Conservation (phyloP, 2,113 vertebrate species). For the Diphyllodes magnificus region DNA sequence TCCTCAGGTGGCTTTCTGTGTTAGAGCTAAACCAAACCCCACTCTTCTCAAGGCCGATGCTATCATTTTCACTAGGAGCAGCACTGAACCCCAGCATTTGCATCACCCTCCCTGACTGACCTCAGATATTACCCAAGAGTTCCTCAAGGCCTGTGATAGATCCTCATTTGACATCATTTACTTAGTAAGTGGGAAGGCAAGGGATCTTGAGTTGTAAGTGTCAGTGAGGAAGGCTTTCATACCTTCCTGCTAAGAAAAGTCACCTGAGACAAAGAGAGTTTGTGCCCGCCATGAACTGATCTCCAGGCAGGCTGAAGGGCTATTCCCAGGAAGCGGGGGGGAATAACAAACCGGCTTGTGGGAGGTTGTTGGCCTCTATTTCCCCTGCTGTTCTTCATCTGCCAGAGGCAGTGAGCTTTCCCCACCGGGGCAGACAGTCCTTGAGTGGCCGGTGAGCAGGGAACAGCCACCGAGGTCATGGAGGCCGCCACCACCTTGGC, state of each 20-base stretch:
- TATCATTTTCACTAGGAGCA: neutral
- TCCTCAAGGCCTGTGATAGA: neutral
- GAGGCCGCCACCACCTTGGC: neutral
- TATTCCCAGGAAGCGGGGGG: neutral
- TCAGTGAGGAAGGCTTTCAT: rapidly evolving
- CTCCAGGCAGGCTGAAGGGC: neutral
- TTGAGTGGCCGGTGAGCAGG: rapidly evolving
- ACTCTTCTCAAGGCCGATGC: neutral
- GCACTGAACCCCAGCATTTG: neutral
- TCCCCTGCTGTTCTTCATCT: neutral
- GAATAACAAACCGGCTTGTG: neutral
- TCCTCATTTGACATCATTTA: neutral
- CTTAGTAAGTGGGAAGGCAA: neutral
- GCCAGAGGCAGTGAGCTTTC: neutral
- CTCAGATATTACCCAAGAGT: neutral
- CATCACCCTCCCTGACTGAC: neutral
- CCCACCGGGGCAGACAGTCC: rapidly evolving
- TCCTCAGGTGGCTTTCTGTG: neutral
- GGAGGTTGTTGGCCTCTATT: neutral
- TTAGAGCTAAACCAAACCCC: neutral
- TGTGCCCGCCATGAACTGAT: neutral
- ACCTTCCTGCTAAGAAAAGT: neutral
- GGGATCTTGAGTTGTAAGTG: neutral
- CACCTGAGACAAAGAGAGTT: neutral
- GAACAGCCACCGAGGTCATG: rapidly evolving